These are phyloP conservation scores for Xestia sexstrigata DNA, from an alignment of 2,888 invertebrate genomes.

Conservation along the genomic window DNA sequence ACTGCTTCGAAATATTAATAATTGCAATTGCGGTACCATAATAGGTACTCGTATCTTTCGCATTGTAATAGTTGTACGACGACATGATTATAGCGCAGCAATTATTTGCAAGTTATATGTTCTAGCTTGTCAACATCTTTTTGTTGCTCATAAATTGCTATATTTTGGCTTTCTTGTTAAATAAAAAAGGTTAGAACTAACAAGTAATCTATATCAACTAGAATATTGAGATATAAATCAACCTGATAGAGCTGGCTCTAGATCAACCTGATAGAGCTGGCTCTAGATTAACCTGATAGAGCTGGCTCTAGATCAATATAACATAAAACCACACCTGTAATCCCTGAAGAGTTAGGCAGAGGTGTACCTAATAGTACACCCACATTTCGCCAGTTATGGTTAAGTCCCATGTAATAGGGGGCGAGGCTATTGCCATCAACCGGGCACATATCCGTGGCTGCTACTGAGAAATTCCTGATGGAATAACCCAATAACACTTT, in stretches of 20 bases:
- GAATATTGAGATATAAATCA: neutral
- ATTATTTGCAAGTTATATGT: no score
- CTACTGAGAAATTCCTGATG: neutral
- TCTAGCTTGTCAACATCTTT: neutral
- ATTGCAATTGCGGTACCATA: no score
- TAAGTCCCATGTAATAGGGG: neutral
- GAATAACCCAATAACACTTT: neutral
- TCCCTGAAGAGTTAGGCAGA: neutral
- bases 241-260: neutral
- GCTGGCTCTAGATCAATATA: neutral
- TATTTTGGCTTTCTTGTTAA: neutral
- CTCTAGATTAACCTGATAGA: neutral
- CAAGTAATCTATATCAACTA: neutral
- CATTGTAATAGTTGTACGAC: no score
- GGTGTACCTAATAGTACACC: neutral
- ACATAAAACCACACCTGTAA: neutral
- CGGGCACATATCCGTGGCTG: neutral
- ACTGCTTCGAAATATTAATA: no score
- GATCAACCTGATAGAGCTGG: neutral
- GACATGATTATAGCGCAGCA: no score
- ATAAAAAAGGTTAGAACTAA: neutral
- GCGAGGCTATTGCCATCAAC: neutral
- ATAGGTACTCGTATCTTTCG: no score
- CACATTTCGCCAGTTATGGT: neutral
- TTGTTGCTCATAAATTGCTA: neutral